Percentiles rank a stretch among this genome's conserved stretches.
Conservation (phyloP, 2,113 vertebrate species). For the Thymallus thymallus region DNA sequence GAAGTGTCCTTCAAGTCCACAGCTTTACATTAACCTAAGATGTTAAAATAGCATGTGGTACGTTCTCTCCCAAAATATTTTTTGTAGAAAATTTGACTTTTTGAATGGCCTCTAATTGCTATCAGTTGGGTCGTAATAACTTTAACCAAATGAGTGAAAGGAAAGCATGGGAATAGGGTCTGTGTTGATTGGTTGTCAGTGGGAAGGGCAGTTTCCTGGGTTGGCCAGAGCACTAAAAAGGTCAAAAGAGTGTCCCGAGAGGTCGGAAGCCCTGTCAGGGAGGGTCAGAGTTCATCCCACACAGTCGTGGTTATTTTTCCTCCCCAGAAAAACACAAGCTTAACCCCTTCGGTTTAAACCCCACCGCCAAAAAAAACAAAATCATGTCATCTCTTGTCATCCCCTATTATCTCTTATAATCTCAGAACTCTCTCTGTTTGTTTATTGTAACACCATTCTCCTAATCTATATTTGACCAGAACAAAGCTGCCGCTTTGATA, state of each 20-base stretch:
- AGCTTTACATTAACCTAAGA: neutral
- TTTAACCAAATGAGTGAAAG: neutral
- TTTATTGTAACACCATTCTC: neutral
- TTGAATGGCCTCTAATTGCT: too few species aligned
- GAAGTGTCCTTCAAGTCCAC: slow-evolving; percentile 50
- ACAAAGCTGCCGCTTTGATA: slow-evolving; percentile 10
- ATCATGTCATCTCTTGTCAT: slow-evolving; percentile 7
- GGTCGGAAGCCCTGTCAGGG: slow-evolving; percentile 46
- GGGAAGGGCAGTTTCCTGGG: slow-evolving; percentile 56
- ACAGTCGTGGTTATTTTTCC: slow-evolving; percentile 33
- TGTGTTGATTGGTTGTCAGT: slow-evolving; percentile 29
- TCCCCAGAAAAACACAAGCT: slow-evolving; percentile 10
- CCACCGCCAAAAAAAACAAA: neutral
- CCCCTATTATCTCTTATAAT: slow-evolving; percentile 11
- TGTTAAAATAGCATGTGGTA: too few species aligned
- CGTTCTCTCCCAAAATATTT: too few species aligned
- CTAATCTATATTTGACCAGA: slow-evolving; percentile 11
- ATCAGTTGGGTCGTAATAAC: too few species aligned
- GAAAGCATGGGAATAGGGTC: slow-evolving; percentile 24
- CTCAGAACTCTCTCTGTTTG: slow-evolving; percentile 6
- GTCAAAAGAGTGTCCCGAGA: slow-evolving; percentile 49
- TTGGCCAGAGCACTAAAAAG: slow-evolving; percentile 27
- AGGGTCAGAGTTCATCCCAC: slow-evolving; percentile 50
- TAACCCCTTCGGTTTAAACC: slow-evolving; percentile 18
- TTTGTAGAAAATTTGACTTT: too few species aligned